Evolutionary conservation across 2,888 invertebrate genomes (phyloP), one percentile per base, ranked within the genome.

Genomic region (Ornithoptera priamus): DNA sequence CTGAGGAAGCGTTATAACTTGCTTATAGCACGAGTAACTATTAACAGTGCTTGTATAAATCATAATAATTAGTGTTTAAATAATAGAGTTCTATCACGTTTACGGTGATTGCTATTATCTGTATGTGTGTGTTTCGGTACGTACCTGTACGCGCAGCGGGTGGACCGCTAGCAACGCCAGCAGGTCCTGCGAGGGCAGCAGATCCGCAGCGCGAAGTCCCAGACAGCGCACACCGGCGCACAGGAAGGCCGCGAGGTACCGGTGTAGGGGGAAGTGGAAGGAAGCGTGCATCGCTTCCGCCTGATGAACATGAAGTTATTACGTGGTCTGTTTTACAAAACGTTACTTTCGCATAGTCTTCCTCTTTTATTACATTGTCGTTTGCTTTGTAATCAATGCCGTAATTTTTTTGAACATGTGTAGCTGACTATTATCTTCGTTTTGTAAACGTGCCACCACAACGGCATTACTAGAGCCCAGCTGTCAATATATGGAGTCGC

Each of bases 211-310:
- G 57, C 94, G 93, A 78, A 97, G 94, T 75, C 96, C 97, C 93
- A 97, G 95, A 84, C 94, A 94, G 80, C 96, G 94, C 72, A 97
- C 96, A 63, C 96, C 97, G 85, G 97, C 97, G 86, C 97, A 92
- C 80, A 91, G 87, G 86, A 91, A 92, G 57, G 91, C 91, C 0
- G 85, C 85, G 84, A 98, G 94, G 92, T 99, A 98, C 67, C 99
- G 97, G 93, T 99, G 99, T 78, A 99, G 94, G 24, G 99, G 99
- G 82, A 99, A 95, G 93, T 99, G 99, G 93, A 99, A 99, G 65
- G 98, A 98, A 72, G 98, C 96, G 93, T 98, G 97, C 88, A 95
- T 94, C 88, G 94, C 95, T 86, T 97, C 96, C 83, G 94, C 90
- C 96, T 97, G 89, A 1, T 50, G 10, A 15, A 50, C 18, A 17